Base-by-base conservation (phyloP, 2,113 vertebrate genomes). In the Typhlomys cinereus region DNA sequence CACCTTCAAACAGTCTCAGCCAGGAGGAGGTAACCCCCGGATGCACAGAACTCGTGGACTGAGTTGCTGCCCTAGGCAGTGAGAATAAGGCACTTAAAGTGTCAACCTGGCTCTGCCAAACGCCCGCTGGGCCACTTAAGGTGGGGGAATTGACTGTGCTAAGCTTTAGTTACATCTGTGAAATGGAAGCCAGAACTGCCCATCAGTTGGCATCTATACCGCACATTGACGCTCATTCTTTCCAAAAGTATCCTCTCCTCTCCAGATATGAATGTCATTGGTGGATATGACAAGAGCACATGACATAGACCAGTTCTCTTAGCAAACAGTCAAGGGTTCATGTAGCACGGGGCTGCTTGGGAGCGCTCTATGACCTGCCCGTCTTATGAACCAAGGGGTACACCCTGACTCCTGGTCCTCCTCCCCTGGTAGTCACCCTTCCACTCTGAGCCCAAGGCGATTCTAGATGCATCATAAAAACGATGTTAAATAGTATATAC, bases 81-180 rank as follows among this genome's bases (percentile, higher is more conserved):
- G 20, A 57, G 41, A 44, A 17, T 13, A 66, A 70, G 67, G 54
- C 59, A 54, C 7, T 27, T 20, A 0, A 39, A 57, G 46, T 13
- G 1, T 0, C n/a, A 59, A 46, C 36, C 34, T 1, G 1, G 34
- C 9, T 13, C 70, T 15, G 15, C 89, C 5, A 0, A 4, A 25
- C 1, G 64, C 54, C 79, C 27, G 8, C n/a, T 2, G 3, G 0
- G 7, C 79, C 61, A 2, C 76, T 36, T 18, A 11, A 7, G 41
- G 25, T 4, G 4, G 0, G 48, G 34, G 23, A 1, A 44, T 25
- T 34, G 1, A 2, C 64, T 39, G 5, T 17, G 23, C 44, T 36
- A 1, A 41, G 74, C 2, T 23, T 73, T 18, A n/a, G 20, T 7
- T 39, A 39, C 66, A 3, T 62, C 90, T 75, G 62, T 74, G n/a